Percentiles rank a stretch among this genome's conserved stretches.
Conservation (phyloP, 2,888 invertebrate genomes). For the Anthophora plumipes region DNA sequence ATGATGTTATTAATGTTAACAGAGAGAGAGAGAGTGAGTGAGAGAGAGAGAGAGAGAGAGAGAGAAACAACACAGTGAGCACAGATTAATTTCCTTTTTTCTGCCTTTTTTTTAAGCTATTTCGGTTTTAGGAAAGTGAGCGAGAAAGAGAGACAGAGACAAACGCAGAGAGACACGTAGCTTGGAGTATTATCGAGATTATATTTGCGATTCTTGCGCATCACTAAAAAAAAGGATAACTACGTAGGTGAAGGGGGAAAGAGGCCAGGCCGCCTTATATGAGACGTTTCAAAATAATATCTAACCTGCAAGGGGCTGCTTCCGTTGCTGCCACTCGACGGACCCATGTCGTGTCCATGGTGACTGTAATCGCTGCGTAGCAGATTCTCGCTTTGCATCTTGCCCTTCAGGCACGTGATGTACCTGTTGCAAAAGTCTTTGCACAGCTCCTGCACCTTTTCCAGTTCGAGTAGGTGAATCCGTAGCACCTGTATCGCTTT, state of each 20-base stretch:
- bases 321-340: slow-evolving; percentile 83
- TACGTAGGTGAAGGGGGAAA: slow-evolving; percentile 81
- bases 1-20: slow-evolving; percentile 15
- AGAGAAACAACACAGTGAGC: no score
- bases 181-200: slow-evolving; percentile 6
- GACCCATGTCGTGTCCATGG: slow-evolving; percentile 82
- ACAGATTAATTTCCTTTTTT: no score
- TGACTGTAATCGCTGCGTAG: slow-evolving; percentile 92
- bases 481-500: slow-evolving; percentile 95
- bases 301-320: slow-evolving; percentile 84
- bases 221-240: slow-evolving; percentile 80
- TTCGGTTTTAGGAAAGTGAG: not conserved
- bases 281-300: slow-evolving; percentile 60
- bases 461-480: slow-evolving; percentile 95
- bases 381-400: slow-evolving; percentile 95
- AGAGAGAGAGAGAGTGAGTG: not conserved
- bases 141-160: not conserved
- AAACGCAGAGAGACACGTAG: not conserved
- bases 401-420: slow-evolving; percentile 94
- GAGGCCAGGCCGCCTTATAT: slow-evolving; percentile 72
- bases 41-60: not conserved
- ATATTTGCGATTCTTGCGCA: slow-evolving; percentile 73
- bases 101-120: not conserved
- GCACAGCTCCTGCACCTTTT: slow-evolving; percentile 97
- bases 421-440: slow-evolving; percentile 97